Evolutionary conservation across 2,888 invertebrate species (phyloP).

Genomic region (Cosmia trapezina): DNA sequence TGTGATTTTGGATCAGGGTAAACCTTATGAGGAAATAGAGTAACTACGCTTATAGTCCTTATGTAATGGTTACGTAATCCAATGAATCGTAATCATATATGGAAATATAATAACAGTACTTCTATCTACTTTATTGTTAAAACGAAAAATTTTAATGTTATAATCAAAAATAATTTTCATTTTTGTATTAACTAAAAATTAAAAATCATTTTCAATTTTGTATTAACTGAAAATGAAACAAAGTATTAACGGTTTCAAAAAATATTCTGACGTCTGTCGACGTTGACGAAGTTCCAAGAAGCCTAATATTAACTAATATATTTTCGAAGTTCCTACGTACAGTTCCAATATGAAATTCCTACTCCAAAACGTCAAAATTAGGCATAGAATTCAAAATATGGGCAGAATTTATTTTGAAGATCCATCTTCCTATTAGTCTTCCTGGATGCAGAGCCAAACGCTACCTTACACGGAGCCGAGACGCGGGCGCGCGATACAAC

Average conservation of each 20-base stretch:
- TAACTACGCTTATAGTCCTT: conserved; percentile 54
- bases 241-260: not conserved
- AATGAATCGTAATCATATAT: conserved; percentile 24
- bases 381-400: conserved; percentile 54
- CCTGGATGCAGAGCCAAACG: conserved; percentile 79
- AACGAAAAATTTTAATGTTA: not conserved
- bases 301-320: conserved; percentile 27
- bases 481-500: conserved; percentile 84
- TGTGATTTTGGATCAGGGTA: conserved; percentile 86
- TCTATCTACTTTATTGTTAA: conserved; percentile 3
- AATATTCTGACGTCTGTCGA: conserved; percentile 6
- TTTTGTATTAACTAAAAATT: conserved; percentile 2
- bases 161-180: conserved; percentile 4
- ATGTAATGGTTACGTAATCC: conserved; percentile 40
- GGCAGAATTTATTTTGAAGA: conserved; percentile 53
- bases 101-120: not conserved
- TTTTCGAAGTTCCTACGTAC: conserved; percentile 74
- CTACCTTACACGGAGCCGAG: conserved; percentile 75
- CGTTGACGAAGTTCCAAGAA: conserved; percentile 38
- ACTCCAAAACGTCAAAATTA: conserved; percentile 57
- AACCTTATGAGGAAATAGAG: conserved; percentile 74
- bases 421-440: conserved; percentile 86
- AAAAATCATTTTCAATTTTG: conserved; percentile 7
- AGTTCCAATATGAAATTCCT: conserved; percentile 67
- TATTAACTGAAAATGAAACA: not conserved